A percentile compares a stretch with the other conserved stretches of the same genome.
Conservation (phyloP, 2,113 vertebrate genomes). For the chimpanzee (Pan troglodytes) region DNA sequence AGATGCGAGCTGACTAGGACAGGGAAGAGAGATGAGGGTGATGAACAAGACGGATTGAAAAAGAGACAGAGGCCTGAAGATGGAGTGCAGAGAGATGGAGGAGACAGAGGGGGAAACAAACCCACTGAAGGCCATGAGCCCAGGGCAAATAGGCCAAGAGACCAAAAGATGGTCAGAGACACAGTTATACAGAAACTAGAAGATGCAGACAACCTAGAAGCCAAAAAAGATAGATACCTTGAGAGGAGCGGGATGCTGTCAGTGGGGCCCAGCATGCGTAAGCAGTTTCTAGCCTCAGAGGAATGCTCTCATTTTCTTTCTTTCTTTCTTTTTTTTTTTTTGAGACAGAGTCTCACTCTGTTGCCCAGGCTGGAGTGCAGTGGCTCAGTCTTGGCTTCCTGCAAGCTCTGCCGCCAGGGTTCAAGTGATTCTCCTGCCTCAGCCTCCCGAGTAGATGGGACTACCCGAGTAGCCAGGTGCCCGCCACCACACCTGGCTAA, state of each 20-base stretch:
- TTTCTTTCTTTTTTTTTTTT: no score
- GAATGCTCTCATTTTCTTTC: neutral
- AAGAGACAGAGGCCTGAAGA: neutral
- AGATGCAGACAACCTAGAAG: neutral
- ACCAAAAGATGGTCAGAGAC: neutral
- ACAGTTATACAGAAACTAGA: neutral
- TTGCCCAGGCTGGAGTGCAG: no score
- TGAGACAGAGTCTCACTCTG: no score
- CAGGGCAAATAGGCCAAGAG: neutral
- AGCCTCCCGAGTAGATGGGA: no score
- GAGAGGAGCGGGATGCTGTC: fast-evolving
- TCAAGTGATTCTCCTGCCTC: no score
- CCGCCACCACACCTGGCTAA: no score
- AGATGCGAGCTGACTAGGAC: neutral
- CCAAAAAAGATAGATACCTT: neutral
- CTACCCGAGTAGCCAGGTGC: no score
- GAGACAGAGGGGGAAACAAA: neutral
- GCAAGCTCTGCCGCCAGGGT: no score
- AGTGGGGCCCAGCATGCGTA: neutral
- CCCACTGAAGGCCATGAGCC: neutral
- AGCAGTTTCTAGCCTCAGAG: neutral
- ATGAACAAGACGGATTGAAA: neutral
- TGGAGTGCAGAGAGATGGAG: neutral
- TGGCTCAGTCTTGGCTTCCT: no score
- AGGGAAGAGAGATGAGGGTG: neutral